Conservation (phyloP, 2,888 invertebrate species). For the Lordiphosa fenestrarum region DNA sequence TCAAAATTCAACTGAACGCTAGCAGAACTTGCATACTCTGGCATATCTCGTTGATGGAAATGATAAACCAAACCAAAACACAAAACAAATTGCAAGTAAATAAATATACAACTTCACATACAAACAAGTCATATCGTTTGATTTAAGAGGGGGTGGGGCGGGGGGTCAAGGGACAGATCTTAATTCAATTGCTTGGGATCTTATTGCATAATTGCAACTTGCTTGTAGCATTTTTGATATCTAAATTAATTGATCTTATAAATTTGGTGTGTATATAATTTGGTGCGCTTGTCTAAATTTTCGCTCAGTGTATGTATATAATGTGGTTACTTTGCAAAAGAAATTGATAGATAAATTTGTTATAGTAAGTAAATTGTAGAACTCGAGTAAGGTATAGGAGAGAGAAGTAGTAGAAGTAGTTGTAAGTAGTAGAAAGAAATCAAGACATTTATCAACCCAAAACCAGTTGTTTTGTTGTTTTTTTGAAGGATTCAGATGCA, state of each 20-base stretch:
- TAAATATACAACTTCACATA: slow-evolving; percentile 56
- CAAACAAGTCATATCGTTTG: slow-evolving; percentile 57
- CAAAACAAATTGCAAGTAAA: slow-evolving; percentile 3
- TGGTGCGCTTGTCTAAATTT: slow-evolving; percentile 59
- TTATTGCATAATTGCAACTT: slow-evolving; percentile 41
- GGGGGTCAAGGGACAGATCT: slow-evolving; percentile 29
- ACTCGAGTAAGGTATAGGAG: slow-evolving; percentile 17
- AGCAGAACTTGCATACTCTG: slow-evolving; percentile 56
- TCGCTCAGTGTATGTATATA: slow-evolving; percentile 63
- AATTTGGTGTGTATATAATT: slow-evolving; percentile 39
- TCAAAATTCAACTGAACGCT: slow-evolving; percentile 30
- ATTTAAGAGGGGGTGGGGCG: background rate
- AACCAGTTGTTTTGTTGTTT: no score
- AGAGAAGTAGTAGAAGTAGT: slow-evolving; percentile 27
- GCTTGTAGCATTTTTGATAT: slow-evolving; percentile 41
- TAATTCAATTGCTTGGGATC: slow-evolving; percentile 44
- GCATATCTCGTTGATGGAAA: slow-evolving; percentile 36
- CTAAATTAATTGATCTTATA: slow-evolving; percentile 18
- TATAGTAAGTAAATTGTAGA: slow-evolving; percentile 7
- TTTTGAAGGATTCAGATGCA: no score
- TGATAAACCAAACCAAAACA: slow-evolving; percentile 18
- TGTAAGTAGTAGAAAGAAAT: slow-evolving; percentile 1
- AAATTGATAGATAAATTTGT: slow-evolving; percentile 43
- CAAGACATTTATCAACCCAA: no score
- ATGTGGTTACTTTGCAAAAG: slow-evolving; percentile 60